Conservation (phyloP, 1,140 invertebrate genomes). For the Ostrea edulis region DNA sequence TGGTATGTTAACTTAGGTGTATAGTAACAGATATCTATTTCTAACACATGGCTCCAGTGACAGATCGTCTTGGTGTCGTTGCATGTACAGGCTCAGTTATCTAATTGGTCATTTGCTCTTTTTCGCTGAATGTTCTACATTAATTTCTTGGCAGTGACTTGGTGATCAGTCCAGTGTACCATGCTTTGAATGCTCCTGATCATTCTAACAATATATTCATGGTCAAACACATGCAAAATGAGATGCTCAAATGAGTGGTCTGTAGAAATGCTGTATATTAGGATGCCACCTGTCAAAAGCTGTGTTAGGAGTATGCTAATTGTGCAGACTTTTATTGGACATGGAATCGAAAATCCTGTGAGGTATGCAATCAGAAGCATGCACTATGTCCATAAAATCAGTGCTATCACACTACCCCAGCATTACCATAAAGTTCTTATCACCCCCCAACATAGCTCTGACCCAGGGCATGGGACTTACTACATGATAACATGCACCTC, state of each 20-base stretch:
- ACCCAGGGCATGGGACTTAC: conserved; percentile 2
- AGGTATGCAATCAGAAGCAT: conserved; percentile 23
- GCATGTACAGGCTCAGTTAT: too few species aligned
- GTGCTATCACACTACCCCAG: conserved; percentile 7
- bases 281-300: conserved; percentile 10
- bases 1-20: too few species aligned
- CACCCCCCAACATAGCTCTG: not conserved
- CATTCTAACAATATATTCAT: not conserved
- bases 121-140: not conserved
- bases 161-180: not conserved
- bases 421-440: conserved; percentile 29
- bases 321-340: conserved; percentile 34
- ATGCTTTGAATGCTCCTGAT: not conserved
- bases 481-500: not conserved
- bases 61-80: too few species aligned
- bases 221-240: not conserved
- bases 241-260: not conserved
- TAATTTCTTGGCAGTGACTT: not conserved
- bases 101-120: too few species aligned
- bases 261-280: conserved; percentile 1
- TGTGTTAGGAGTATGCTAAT: conserved; percentile 1
- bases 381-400: conserved; percentile 12
- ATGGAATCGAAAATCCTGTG: conserved; percentile 33
- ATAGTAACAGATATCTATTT: too few species aligned
- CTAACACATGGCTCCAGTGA: too few species aligned